Conservation (phyloP, 1,140 invertebrate species). For the Lordiphosa stackelbergi region DNA sequence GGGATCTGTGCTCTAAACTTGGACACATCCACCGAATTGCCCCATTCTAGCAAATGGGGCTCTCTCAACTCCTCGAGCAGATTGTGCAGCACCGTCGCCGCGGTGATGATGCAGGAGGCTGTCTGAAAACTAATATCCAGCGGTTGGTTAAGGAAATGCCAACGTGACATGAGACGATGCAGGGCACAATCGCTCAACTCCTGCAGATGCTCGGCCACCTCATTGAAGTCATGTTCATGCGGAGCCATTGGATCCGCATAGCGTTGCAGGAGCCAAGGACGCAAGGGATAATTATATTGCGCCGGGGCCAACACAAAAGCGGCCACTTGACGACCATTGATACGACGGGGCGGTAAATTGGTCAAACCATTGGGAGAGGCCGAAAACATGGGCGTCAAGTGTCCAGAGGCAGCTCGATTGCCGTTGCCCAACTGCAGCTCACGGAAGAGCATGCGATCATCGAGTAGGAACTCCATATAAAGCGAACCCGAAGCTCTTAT, state of each 20-base stretch:
- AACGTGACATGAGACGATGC: conserved; percentile 61
- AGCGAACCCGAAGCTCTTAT: conserved; percentile 30
- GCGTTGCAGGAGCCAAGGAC: conserved; percentile 60
- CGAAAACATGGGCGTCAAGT: conserved; percentile 38
- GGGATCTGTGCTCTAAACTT: conserved; percentile 29
- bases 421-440: conserved; percentile 47
- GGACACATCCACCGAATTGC: conserved; percentile 41
- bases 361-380: conserved; percentile 34
- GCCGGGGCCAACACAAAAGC: conserved; percentile 56
- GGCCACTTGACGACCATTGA: conserved; percentile 39
- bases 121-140: conserved; percentile 60
- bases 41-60: conserved; percentile 55
- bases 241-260: conserved; percentile 44
- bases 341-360: conserved; percentile 24
- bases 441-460: conserved; percentile 63
- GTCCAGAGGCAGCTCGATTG: not conserved
- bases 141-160: conserved; percentile 58
- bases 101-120: conserved; percentile 57
- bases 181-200: conserved; percentile 57
- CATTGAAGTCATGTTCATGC: conserved; percentile 67
- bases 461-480: conserved; percentile 56
- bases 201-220: conserved; percentile 57
- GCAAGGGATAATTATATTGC: conserved; percentile 50
- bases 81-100: conserved; percentile 63
- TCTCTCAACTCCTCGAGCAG: conserved; percentile 58